phyloP scores from a whole-genome alignment of 2,888 invertebrate genomes.

The Dorcus hopei region DNA sequence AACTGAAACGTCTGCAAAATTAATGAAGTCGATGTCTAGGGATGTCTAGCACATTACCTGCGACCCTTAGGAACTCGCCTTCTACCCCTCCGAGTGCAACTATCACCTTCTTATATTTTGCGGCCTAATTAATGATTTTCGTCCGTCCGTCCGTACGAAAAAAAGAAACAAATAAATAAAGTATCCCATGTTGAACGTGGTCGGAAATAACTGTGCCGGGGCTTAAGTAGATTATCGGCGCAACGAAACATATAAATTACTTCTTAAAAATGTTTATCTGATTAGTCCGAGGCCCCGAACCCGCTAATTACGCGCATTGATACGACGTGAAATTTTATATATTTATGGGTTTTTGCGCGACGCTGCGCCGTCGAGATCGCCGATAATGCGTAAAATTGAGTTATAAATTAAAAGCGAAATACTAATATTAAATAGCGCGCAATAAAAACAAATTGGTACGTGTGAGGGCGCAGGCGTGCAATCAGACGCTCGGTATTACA shows the following conservation, averaged over 20 bases:
- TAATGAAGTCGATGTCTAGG: no score
- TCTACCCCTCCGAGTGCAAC: no score
- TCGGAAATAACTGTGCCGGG: no score
- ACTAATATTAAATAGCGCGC: constrained; percentile 17
- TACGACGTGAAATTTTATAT: constrained; percentile 15
- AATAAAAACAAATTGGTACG: constrained; percentile 22
- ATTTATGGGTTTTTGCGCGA: constrained; percentile 13
- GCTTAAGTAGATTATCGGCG: no score
- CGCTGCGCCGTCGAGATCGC: constrained; percentile 8
- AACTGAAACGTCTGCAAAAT: no score
- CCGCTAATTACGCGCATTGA: constrained; percentile 19
- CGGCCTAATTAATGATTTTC: no score
- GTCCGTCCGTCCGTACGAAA: no score
- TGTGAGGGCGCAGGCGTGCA: constrained; percentile 11
- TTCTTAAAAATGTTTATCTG: constrained; percentile 10
- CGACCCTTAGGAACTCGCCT: no score
- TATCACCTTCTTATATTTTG: no score
- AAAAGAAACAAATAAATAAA: no score
- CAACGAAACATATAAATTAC: constrained; percentile 9
- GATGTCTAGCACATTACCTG: no score
- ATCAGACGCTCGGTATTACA: constrained; percentile 21
- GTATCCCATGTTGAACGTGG: no score
- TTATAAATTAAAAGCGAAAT: constrained; percentile 26
- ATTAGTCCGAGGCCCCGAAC: constrained; percentile 7
- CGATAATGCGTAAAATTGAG: constrained; percentile 23